These are phyloP conservation scores for Xylota segnis DNA, from an alignment of 2,888 invertebrate species.

Conservation along the genomic window DNA sequence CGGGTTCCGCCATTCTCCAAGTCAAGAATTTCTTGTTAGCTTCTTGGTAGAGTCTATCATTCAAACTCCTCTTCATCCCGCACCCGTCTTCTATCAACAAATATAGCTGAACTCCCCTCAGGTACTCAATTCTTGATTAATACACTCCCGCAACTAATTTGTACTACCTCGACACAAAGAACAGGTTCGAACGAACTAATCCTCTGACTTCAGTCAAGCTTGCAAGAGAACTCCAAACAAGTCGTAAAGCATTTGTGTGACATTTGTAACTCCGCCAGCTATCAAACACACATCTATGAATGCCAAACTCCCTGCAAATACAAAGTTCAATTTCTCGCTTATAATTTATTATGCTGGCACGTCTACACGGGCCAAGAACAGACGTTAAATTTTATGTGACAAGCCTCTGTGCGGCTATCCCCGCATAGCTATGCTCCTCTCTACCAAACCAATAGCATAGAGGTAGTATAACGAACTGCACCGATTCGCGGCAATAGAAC, in stretches of 20 bases:
- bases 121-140: background rate
- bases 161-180: background rate
- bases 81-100: too few relatives aligned
- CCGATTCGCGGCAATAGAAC: conserved; percentile 45
- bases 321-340: conserved; percentile 36
- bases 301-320: background rate
- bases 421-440: conserved; percentile 23
- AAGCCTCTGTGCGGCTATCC: conserved; percentile 44
- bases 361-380: conserved; percentile 28
- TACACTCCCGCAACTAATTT: background rate
- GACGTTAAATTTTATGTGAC: conserved; percentile 56
- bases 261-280: conserved; percentile 23
- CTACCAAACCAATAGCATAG: background rate
- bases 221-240: background rate
- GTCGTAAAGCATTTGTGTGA: conserved; percentile 27
- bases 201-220: background rate
- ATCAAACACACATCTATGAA: conserved; percentile 14
- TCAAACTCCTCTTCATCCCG: too few relatives aligned
- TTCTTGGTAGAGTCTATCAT: too few relatives aligned
- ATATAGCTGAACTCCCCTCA: too few relatives aligned
- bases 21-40: too few relatives aligned
- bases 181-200: background rate
- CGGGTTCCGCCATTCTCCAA: too few relatives aligned
- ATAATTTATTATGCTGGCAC: conserved; percentile 52
- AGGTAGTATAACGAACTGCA: conserved; percentile 21